These are phyloP conservation scores for Coregonus suidteri DNA, from an alignment of 2,797 vertebrate species.

Conservation along the genomic window DNA sequence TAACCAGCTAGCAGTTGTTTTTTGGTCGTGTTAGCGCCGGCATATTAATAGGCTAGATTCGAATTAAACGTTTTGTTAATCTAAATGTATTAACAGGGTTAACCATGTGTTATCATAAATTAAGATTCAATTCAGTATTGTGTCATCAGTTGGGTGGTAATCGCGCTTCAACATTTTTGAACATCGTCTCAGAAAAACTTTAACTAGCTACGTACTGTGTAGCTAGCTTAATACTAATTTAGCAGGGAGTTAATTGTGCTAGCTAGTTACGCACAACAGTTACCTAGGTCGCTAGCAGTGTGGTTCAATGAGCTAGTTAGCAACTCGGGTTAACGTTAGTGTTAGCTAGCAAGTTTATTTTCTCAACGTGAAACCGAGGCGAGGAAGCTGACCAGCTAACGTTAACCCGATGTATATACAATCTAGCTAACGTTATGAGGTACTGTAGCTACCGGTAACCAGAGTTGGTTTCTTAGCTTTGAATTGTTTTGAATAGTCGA, in stretches of 20 bases:
- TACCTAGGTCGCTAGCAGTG: too few relatives aligned
- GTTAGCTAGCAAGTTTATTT: neutral
- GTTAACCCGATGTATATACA: too few relatives aligned
- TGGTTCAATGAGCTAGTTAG: neutral
- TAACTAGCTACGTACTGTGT: neutral
- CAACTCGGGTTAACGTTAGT: neutral
- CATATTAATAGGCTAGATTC: neutral
- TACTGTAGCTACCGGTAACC: neutral
- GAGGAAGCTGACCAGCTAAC: neutral
- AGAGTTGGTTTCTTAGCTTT: neutral
- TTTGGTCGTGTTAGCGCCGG: constrained; percentile 12
- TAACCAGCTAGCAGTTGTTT: constrained; percentile 23
- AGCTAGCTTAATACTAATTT: neutral
- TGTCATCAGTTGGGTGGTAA: neutral
- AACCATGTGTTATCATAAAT: neutral
- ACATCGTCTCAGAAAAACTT: neutral
- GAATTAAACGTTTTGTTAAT: neutral
- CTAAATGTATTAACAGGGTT: neutral
- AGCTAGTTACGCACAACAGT: neutral
- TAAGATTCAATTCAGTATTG: neutral
- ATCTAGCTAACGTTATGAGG: too few relatives aligned
- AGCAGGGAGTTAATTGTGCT: neutral
- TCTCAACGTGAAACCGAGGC: neutral
- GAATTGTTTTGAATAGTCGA: neutral
- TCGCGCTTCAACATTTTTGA: neutral